Conservation (phyloP, 2,888 invertebrate species). For the Drepana falcataria region DNA sequence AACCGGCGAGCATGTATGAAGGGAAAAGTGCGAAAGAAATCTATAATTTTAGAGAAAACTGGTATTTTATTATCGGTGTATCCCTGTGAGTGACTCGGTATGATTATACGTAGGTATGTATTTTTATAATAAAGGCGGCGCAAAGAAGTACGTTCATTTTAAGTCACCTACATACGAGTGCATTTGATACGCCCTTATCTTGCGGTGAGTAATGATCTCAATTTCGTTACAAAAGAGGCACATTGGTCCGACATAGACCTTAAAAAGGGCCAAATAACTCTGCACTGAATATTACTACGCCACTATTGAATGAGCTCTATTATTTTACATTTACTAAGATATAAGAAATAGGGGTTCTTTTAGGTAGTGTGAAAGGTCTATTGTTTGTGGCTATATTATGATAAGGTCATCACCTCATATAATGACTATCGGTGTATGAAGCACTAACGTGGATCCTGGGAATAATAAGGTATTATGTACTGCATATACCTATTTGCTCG, state of each 20-base stretch:
- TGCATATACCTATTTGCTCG: no score
- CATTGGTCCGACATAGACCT: conserved; percentile 35
- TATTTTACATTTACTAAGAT: not conserved
- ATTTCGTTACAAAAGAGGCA: conserved; percentile 37
- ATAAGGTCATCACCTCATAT: conserved; percentile 11
- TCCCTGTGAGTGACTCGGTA: no score
- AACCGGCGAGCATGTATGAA: no score
- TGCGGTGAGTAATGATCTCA: conserved; percentile 28
- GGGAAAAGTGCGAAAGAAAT: no score
- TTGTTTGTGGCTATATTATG: conserved; percentile 6
- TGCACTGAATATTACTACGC: conserved; percentile 19
- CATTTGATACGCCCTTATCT: conserved; percentile 13
- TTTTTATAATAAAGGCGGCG: not conserved
- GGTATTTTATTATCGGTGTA: no score
- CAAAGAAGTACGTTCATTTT: not conserved
- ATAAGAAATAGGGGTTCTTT: not conserved
- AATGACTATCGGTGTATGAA: conserved; percentile 29
- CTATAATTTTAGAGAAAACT: no score
- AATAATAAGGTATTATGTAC: no score
- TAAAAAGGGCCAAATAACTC: conserved; percentile 19
- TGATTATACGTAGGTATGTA: no score
- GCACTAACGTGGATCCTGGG: conserved; percentile 7
- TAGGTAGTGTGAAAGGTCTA: conserved; percentile 5
- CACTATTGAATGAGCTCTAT: conserved; percentile 20
- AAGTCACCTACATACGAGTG: conserved; percentile 11